Base-by-base conservation (phyloP, 2,113 vertebrate species). In the Pterophyllum scalare region DNA sequence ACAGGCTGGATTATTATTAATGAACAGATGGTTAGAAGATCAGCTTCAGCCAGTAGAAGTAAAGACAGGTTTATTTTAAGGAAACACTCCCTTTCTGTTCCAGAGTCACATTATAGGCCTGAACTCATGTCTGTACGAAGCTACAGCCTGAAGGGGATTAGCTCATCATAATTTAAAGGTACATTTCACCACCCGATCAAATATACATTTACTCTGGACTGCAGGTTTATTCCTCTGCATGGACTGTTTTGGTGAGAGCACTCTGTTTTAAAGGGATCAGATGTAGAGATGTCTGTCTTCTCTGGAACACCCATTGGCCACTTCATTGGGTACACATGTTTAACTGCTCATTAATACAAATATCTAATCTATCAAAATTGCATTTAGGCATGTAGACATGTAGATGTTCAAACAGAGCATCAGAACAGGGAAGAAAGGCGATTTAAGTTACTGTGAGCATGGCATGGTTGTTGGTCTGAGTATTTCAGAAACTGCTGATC, bases 401-500 rank as follows among this genome's bases (percentile, higher is more conserved):
- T 10, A 38, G 35, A 38, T 38, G 35, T 38, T 38, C 35, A 38
- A 38, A 38, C 35, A 0, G 35, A 38, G 35, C 7, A 38, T 38
- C 9, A 38, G 35, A 38, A 38, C 17, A n/a, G 35, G 0, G 35
- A 43, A 43, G 62, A 43, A 65, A 65, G 62, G 61, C 22, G 61
- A 40, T 64, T 64, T 40, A 35, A 64, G 61, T 9, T 2, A 40
- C 61, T 64, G 38, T 40, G 22, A 24, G 2, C 35, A 64, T 64
- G 61, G 61, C 40, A 64, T 40, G 33, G 14, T 14, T 64, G 6
- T 22, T 64, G 35, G 35, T 64, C 20, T 64, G 33, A 38, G 33
- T 40, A 19, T 64, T 43, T 65, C 35, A 40, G n/a, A 64, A 64
- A 64, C 35, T 40, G 61, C n/a, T 64, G 13, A 40, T 64, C 61